Conservation (phyloP, 2,797 vertebrate species). For the Pterois miles region DNA sequence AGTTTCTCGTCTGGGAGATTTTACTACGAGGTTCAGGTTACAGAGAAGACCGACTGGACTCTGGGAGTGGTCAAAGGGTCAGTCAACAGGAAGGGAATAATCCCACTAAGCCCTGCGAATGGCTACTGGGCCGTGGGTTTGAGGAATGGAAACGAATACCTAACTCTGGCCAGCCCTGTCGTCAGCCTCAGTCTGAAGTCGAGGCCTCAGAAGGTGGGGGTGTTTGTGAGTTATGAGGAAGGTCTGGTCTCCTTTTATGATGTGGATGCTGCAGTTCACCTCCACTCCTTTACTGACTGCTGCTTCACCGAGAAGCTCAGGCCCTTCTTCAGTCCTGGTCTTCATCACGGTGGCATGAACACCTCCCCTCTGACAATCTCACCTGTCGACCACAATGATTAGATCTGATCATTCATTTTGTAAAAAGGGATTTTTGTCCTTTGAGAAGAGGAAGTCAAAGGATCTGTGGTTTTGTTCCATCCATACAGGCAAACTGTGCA, state of each 20-base stretch:
- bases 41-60: slow-evolving; percentile 17
- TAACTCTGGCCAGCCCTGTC: background rate
- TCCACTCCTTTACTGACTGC: slow-evolving; percentile 6
- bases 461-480: background rate
- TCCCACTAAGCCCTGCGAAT: slow-evolving; percentile 7
- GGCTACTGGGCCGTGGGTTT: slow-evolving; percentile 46
- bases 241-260: slow-evolving; percentile 15
- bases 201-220: slow-evolving; percentile 6
- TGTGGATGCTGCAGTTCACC: background rate
- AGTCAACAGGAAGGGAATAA: slow-evolving; percentile 36
- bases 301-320: background rate
- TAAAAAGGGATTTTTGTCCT: background rate
- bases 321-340: slow-evolving; percentile 18
- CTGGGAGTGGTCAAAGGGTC: slow-evolving; percentile 43
- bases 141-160: slow-evolving; percentile 23
- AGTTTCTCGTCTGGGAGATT: slow-evolving; percentile 1
- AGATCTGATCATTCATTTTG: background rate
- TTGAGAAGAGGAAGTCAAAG: background rate
- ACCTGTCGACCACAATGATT: background rate
- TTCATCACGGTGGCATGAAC: slow-evolving; percentile 2
- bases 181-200: slow-evolving; percentile 1
- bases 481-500: no score
- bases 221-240: slow-evolving; percentile 1
- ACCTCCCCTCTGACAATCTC: slow-evolving; percentile 1
- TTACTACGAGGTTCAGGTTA: slow-evolving; percentile 16